Evolutionary conservation across 2,113 vertebrate genomes (phyloP).

Genomic region (Rhipidura dahli): DNA sequence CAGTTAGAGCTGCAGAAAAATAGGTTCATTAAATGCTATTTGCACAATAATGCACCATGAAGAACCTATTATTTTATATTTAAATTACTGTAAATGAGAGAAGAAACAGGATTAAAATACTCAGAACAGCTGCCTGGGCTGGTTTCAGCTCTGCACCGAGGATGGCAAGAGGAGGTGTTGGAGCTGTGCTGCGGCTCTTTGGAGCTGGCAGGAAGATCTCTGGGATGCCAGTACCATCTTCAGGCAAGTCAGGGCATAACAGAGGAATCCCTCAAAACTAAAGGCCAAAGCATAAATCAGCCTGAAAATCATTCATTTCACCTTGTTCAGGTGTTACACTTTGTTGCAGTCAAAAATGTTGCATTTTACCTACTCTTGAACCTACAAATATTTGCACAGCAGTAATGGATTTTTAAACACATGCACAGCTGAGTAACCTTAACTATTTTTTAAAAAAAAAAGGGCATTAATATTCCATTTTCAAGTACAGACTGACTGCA

Average conservation of each 20-base stretch:
- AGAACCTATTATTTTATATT: not conserved
- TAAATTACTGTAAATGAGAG: not conserved
- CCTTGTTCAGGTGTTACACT: not conserved
- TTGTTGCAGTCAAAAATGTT: not conserved
- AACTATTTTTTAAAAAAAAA: not conserved
- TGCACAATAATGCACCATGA: not conserved
- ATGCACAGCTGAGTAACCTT: not conserved
- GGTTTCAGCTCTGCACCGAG: not conserved
- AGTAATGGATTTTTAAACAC: not conserved
- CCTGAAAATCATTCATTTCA: not conserved
- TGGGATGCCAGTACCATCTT: slow-evolving; percentile 70
- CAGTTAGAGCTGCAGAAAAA: not conserved
- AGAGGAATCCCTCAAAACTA: not conserved
- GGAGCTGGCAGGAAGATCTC: not conserved
- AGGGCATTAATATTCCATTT: not conserved
- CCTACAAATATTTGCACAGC: not conserved
- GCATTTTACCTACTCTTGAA: not conserved
- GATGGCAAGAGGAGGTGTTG: not conserved
- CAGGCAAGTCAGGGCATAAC: slow-evolving; percentile 19
- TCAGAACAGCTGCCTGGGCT: not conserved
- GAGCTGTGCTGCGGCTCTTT: not conserved
- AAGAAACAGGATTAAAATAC: not conserved
- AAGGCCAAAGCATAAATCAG: not conserved
- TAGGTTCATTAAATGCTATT: not conserved
- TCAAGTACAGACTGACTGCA: not conserved